Evolutionary conservation across 2,113 vertebrate species (phyloP).

Genomic region (Myxocyprinus asiaticus): DNA sequence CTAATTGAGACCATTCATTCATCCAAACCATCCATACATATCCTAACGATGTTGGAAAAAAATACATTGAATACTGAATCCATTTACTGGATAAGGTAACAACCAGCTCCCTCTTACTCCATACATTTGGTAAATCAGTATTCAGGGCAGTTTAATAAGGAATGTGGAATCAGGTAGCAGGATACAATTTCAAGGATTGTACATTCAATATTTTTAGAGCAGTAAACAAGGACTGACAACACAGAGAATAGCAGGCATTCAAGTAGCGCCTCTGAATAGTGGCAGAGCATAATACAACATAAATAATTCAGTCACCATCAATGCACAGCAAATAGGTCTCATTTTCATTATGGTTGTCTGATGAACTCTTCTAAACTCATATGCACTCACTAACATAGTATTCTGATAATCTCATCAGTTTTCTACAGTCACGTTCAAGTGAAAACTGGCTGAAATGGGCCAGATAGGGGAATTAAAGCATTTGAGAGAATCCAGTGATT

Average conservation of each 20-base stretch:
- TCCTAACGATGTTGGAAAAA: not conserved
- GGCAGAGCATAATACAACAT: not conserved
- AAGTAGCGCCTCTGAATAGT: not conserved
- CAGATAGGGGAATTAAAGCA: not conserved
- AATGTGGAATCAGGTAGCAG: not conserved
- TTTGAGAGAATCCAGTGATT: not conserved
- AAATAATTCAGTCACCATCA: not conserved
- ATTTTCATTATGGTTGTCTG: not conserved
- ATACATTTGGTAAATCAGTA: not conserved
- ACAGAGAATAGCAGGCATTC: not conserved
- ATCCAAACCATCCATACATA: not conserved
- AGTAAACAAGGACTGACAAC: conserved; percentile 33
- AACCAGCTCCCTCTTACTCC: not conserved
- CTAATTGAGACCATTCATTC: not conserved
- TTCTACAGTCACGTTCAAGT: not conserved
- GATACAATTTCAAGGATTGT: conserved; percentile 51
- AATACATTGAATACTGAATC: not conserved
- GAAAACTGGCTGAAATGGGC: not conserved
- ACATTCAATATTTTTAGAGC: conserved; percentile 63
- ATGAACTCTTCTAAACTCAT: not conserved
- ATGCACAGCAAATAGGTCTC: not conserved
- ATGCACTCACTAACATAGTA: not conserved
- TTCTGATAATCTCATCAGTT: not conserved
- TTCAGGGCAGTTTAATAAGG: not conserved
- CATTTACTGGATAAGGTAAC: not conserved